Evolutionary conservation across 37 sponge, comb jelly and placozoan genomes (phyloP), one percentile per base, ranked within the genome.

Genomic region (Diacarnus erythraeanus): DNA sequence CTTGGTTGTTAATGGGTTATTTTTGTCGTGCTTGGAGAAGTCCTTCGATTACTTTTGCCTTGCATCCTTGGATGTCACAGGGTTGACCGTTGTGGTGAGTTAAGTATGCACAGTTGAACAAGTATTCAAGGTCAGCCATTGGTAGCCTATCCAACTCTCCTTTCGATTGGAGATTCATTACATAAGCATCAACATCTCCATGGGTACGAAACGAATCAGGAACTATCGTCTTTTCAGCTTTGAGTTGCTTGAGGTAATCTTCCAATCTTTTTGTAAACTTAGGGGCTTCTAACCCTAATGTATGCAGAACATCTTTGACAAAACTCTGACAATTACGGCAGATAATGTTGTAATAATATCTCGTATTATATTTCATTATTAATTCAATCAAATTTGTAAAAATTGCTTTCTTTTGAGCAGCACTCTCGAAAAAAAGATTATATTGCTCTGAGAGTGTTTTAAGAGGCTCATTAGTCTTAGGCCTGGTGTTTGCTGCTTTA

Each of bases 321-420:
- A 69, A 69, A 37, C 10, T 3, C 69, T 69, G 69, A 33, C 69
- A 69, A 36, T 69, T 69, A 20, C 69, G 69, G 10, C 18, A 2
- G 37, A 69, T 3, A 33, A 69, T 15, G 34, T 69, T 36, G 18
- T 69, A 69, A 33, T 20, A 9, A 69, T 69, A 36, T 6, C 6
- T 15, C 12, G 51, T 47, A 47, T 47, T 47, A n/a, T n/a, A n/a
- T n/a, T n/a, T n/a, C n/a, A n/a, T n/a, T n/a, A n/a, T n/a, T n/a
- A n/a, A n/a, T n/a, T n/a, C n/a, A n/a, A n/a, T n/a, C n/a, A n/a
- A n/a, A n/a, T n/a, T n/a, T n/a, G n/a, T n/a, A n/a, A n/a, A n/a
- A n/a, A n/a, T n/a, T n/a, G n/a, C n/a, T n/a, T n/a, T n/a, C n/a
- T n/a, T n/a, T n/a, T n/a, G n/a, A n/a, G n/a, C n/a, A n/a, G n/a